Base-by-base conservation (phyloP, 2,888 invertebrate genomes). In the Drosophila hawaiiensis region DNA sequence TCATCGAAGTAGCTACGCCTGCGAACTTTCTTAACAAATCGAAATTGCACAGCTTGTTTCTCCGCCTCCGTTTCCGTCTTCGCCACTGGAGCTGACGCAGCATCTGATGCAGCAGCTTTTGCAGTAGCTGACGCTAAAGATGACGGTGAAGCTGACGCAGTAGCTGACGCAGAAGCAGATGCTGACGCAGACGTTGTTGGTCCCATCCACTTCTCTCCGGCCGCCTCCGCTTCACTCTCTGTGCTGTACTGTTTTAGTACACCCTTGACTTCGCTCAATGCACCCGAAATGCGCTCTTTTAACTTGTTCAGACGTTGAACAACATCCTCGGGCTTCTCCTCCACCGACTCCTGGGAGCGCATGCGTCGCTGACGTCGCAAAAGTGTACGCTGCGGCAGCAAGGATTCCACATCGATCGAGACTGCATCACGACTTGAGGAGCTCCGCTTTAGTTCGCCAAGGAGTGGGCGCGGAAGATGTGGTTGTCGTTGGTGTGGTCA, bases 241-340 rank as follows among this genome's bases (percentile, higher is more conserved):
- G 91, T 92, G 69, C 93, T 93, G 61, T 93, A 93, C 62, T 93
- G 92, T 68, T 91, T 92, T 5, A 93, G 76, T 16, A 93, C 93
- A 12, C 91, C 91, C 67, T 93, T 93, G 1, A 93, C 93, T 70
- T 93, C 93, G 47, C 88, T 93, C 5, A 93, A 78, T 0, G 93
- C 92, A 1, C 89, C 93, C 5, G 93, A 90, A 50, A 93, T 93
- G 61, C 92, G 92, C 1, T 92, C 93, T 33, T 92, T 91, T 1
- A 93, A 76, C 61, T 91, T 92, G 78, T 92, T 93, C 22, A 93
- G 77, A 4, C 93, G 89, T 53, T 89, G 92, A 5, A 93, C 87
- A 1, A 93, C 89, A 89, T 92, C 92, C 3, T 88, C 78, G 5
- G 90, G 83, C 31, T 90, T 92, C 55, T 90, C 85, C 61, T 87